Conservation (phyloP, 1,140 invertebrate genomes). For the Bilobella aurantiaca region DNA sequence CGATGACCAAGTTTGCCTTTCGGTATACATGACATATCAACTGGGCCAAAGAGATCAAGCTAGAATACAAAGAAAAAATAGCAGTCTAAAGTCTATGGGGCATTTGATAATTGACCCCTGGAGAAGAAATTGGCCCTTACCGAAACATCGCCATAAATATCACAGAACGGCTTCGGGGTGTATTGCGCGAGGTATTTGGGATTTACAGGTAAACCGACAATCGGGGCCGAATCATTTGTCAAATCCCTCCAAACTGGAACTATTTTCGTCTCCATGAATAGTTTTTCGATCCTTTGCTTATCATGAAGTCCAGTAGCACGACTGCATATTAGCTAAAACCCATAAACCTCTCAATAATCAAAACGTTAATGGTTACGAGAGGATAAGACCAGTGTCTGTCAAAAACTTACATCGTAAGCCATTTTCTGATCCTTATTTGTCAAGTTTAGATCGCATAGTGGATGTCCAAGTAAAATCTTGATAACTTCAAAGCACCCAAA, state of each 20-base stretch:
- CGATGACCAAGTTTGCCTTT: not conserved
- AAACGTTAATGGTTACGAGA: no score
- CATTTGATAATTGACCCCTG: no score
- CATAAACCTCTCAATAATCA: constrained; percentile 3
- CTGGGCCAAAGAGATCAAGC: constrained; percentile 10
- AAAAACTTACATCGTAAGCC: constrained; percentile 9
- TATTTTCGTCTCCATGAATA: constrained; percentile 5
- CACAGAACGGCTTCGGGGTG: constrained; percentile 2
- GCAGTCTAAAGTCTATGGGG: not conserved
- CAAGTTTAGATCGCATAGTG: not conserved
- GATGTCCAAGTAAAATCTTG: constrained; percentile 13
- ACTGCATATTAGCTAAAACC: constrained; percentile 11
- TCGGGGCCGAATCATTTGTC: not conserved
- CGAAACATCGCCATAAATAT: constrained; percentile 2
- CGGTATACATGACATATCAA: not conserved
- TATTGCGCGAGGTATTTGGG: constrained; percentile 3
- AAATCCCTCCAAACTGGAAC: constrained; percentile 20
- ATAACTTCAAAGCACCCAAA: constrained; percentile 8
- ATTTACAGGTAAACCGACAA: constrained; percentile 3
- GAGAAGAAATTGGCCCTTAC: no score
- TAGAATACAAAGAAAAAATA: constrained; percentile 1
- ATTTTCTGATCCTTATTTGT: not conserved
- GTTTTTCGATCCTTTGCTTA: constrained; percentile 5
- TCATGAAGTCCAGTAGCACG: not conserved
- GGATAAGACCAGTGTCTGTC: not conserved